Base-by-base conservation (phyloP, 2,113 vertebrate species). In the Passer montanus region DNA sequence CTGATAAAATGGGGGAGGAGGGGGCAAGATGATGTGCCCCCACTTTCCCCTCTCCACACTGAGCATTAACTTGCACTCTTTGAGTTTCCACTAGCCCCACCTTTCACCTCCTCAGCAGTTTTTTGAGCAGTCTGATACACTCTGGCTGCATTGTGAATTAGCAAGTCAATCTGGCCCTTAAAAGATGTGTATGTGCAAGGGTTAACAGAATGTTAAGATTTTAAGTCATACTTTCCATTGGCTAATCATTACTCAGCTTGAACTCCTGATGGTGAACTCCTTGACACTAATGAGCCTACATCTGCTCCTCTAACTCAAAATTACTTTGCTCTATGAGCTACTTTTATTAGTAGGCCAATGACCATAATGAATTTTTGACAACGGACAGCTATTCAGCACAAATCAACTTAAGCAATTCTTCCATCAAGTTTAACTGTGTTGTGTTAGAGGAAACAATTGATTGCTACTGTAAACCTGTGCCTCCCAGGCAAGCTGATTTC, bases 361-460 rank as follows among this genome's bases (percentile, higher is more conserved):
- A 77, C 81, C 84, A 55, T 77, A 86, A 92, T 95, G 91, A 90
- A 74, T 94, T 96, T 97, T 96, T 94, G 94, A 91, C 90, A 94
- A 59, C 0, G 4, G 84, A 80, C 56, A 44, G 94, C 86, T 95
- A 95, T 96, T 95, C 92, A 62, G 84, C 75, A 92, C 76, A 91
- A 72, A 95, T 94, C 76, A 86, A 88, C 93, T 93, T 87, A 87
- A 89, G 80, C 41, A 84, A 74, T 88, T 89, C 88, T 79, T 75
- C 94, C 87, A 72, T 76, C 69, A 19, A 69, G 46, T 75, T 41
- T 66, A 69, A 72, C 87, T 64, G 79, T 68, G 76, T 72, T 70
- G 89, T 91, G 74, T 92, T 93, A 95, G 93, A 93, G 95, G 95
- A 95, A 86, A 79, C 90, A 86, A 97, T 5, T 83, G 92, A 97